Percentiles rank a stretch among this genome's conserved stretches.
phyloP scores from a whole-genome alignment of 2,113 vertebrate genomes.

The Neodon shergylaensis region DNA sequence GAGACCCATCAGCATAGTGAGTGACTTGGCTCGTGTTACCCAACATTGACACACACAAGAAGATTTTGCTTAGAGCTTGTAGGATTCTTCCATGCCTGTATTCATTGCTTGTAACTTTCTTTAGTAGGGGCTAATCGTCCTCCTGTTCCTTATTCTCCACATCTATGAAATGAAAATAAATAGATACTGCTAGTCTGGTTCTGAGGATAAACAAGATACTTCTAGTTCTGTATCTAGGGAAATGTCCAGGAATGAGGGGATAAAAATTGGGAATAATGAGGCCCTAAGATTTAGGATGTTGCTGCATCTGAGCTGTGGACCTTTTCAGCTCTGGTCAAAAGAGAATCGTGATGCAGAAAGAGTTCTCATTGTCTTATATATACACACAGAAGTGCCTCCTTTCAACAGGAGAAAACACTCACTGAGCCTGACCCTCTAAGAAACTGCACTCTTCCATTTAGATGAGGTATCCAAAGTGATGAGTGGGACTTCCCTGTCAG shows the following conservation, averaged over 20 bases:
- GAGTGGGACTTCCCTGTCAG: too few species aligned
- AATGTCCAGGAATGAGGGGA: background rate
- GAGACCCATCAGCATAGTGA: background rate
- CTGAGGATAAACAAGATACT: conserved; percentile 2
- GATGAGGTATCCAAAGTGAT: background rate
- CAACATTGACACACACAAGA: background rate
- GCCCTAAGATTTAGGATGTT: conserved; percentile 25
- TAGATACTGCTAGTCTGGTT: background rate
- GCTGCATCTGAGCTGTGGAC: background rate
- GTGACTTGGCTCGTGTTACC: background rate
- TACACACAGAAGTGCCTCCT: background rate
- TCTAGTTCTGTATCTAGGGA: background rate
- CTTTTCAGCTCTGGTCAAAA: background rate
- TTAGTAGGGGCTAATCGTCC: background rate
- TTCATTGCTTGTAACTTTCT: conserved; percentile 5
- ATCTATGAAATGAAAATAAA: background rate
- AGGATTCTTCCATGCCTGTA: background rate
- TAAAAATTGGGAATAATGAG: conserved; percentile 18
- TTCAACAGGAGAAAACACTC: background rate
- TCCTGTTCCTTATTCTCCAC: background rate
- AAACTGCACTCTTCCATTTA: background rate
- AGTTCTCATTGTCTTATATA: background rate
- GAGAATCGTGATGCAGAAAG: background rate
- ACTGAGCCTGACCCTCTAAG: background rate
- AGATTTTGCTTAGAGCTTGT: background rate